A percentile compares a stretch with the other conserved stretches of the same genome.
phyloP scores from a whole-genome alignment of 2,797 vertebrate genomes.

The Channallabes apus region DNA sequence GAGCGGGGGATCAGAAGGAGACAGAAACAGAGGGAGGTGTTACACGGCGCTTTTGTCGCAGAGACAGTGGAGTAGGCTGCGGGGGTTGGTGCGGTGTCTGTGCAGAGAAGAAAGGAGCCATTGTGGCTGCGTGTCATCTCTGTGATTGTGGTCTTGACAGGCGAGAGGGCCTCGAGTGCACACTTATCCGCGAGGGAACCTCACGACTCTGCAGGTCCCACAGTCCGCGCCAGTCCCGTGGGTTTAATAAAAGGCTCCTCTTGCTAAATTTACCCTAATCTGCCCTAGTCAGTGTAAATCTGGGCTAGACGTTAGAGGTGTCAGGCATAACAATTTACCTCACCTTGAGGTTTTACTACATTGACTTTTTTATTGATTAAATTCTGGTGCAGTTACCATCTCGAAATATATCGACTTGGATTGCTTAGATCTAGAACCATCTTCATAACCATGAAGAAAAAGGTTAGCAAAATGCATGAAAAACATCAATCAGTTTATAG shows the following conservation, averaged over 20 bases:
- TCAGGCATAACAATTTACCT: background rate
- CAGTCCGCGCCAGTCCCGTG: conserved; percentile 22
- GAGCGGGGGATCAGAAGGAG: background rate
- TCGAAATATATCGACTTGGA: no score
- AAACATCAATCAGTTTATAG: background rate
- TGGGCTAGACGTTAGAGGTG: background rate
- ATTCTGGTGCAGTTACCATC: background rate
- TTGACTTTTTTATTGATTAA: background rate
- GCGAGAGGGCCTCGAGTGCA: conserved; percentile 20
- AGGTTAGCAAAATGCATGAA: background rate
- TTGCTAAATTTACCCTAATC: background rate
- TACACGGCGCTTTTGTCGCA: conserved; percentile 26
- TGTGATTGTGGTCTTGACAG: conserved; percentile 28
- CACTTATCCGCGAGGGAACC: conserved; percentile 14
- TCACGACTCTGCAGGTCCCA: conserved; percentile 16
- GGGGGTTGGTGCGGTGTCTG: conserved; percentile 18
- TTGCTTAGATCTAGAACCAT: background rate
- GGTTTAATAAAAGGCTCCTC: conserved; percentile 13
- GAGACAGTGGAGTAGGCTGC: conserved; percentile 14
- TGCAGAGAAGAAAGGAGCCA: conserved; percentile 29
- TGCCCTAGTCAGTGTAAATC: background rate
- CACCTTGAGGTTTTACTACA: background rate
- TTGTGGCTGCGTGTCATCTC: conserved; percentile 44
- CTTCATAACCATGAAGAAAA: no score
- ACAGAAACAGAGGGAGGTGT: conserved; percentile 29